Conservation (phyloP, 2,113 vertebrate species). For the Mus spicilegus region DNA sequence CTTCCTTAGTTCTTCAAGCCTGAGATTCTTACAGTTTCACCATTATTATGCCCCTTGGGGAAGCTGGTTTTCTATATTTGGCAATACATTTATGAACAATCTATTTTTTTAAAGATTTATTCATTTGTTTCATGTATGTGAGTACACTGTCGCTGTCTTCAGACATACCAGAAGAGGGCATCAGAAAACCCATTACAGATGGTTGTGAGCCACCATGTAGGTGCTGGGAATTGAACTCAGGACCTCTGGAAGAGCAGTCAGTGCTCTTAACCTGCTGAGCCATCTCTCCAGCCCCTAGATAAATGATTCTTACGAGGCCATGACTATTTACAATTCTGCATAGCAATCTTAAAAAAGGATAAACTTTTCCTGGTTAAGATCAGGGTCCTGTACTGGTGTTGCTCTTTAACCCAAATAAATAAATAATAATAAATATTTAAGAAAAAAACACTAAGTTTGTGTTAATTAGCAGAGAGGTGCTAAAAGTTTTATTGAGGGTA, state of each 20-base stretch:
- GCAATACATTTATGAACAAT: neutral
- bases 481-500: neutral
- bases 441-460: neutral
- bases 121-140: too few relatives aligned
- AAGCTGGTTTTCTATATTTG: neutral
- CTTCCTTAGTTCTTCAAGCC: neutral
- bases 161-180: too few relatives aligned
- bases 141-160: too few relatives aligned
- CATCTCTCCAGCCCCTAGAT: too few relatives aligned
- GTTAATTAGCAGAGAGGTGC: neutral
- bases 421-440: conserved; percentile 24
- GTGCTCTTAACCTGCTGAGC: too few relatives aligned
- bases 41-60: neutral
- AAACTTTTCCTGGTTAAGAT: neutral
- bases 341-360: neutral
- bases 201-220: too few relatives aligned
- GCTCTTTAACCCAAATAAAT: neutral
- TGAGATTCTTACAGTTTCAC: neutral
- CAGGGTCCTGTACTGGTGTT: neutral
- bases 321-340: neutral
- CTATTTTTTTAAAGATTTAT: too few relatives aligned
- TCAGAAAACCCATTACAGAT: too few relatives aligned
- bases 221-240: too few relatives aligned
- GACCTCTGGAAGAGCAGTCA: too few relatives aligned
- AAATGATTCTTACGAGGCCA: neutral